Base-by-base conservation (phyloP, 2,113 vertebrate species). In the Nycticebus coucang region DNA sequence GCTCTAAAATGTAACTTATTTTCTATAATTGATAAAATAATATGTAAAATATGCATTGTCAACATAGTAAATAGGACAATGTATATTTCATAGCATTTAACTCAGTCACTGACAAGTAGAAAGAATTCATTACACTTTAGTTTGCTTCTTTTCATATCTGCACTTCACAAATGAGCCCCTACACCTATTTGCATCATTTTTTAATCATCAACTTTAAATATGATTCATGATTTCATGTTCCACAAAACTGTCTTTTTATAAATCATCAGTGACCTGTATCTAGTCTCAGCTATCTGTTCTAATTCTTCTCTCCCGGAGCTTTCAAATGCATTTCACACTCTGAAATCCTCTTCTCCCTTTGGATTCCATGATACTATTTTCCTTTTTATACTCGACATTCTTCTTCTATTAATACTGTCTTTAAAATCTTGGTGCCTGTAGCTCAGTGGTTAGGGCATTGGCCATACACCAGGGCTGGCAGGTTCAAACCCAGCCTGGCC, bases 221-320 rank as follows among this genome's bases (percentile, higher is more conserved):
- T 91, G 21, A 30, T 96, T 89, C 19, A 37, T 22, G 19, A 35
- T 62, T 59, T 15, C 26, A 7, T 50, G 28, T 12, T 93, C 35
- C 82, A 55, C 22, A 78, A 81, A 90, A n/a, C 74, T 86, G 13
- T 94, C 57, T 82, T 91, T 59, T 62, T 41, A 72, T 81, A 93
- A 89, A 11, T 93, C 62, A 75, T 30, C 41, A 64, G 68, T 84
- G 88, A 55, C 66, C 82, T 80, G n/a, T 22, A 41, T 35, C 8
- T 84, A 50, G 26, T 83, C 90, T 35, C 64, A 87, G 2, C 10
- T 41, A 83, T 79, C 91, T 93, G 81, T 55, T 87, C 55, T 12
- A 89, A 85, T 68, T 89, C 50, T 87, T 72, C 13, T 80, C 17
- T 94, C 37, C 18, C 57, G 69, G 68, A 57, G 30, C 8, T 93